Percentiles rank a stretch among this genome's conserved stretches.
phyloP scores from a whole-genome alignment of 2,888 invertebrate genomes.

The Machimus atricapillus region DNA sequence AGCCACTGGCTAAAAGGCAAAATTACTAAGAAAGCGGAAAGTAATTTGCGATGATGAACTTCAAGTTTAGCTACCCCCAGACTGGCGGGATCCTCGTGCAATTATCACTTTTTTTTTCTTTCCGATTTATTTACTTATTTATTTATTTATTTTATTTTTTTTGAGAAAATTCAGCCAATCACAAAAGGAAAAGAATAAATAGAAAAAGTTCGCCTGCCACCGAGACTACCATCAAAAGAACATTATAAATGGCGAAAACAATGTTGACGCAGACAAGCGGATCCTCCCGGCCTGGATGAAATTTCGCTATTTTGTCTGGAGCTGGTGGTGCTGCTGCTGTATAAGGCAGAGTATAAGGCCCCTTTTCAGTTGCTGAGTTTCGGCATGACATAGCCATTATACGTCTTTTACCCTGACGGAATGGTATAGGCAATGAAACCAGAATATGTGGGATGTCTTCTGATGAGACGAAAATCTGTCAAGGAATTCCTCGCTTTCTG shows the following conservation, averaged over 20 bases:
- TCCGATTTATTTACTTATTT: background rate
- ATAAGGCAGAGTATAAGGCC: background rate
- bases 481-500: background rate
- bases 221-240: background rate
- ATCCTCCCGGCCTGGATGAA: background rate
- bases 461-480: constrained; percentile 16
- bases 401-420: background rate
- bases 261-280: background rate
- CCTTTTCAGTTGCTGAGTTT: background rate
- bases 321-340: background rate
- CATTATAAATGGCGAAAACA: background rate
- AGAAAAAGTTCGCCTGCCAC: background rate
- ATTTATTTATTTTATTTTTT: background rate
- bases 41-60: background rate
- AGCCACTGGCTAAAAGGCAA: background rate
- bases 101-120: background rate
- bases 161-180: background rate
- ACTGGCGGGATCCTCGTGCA: background rate
- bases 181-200: background rate
- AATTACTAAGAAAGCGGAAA: background rate
- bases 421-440: background rate
- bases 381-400: background rate
- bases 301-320: background rate
- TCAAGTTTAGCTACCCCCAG: background rate
- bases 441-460: background rate